Percentiles rank a stretch among this genome's conserved stretches.
Evolutionary conservation across 2,113 vertebrate genomes (phyloP).

Genomic region (Leucosticte australis): DNA sequence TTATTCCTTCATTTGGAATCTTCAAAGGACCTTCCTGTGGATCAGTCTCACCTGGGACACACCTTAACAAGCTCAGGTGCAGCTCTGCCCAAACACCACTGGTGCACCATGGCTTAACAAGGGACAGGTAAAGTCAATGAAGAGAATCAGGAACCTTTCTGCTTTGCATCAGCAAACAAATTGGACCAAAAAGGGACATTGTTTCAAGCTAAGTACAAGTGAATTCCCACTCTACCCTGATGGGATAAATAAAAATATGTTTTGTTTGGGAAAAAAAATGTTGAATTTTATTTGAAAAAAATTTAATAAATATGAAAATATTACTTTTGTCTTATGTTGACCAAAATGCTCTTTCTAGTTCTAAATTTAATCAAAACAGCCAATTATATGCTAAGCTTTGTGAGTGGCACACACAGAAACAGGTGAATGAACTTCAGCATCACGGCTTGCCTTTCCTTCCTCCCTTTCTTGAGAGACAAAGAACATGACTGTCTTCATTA

Average conservation of each 20-base stretch:
- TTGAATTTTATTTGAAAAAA: background rate
- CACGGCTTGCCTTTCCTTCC: background rate
- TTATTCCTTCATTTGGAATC: background rate
- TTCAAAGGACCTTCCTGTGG: background rate
- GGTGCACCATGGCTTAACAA: background rate
- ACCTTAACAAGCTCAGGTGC: background rate
- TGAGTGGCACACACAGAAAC: background rate
- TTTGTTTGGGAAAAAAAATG: background rate
- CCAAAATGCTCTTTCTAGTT: background rate
- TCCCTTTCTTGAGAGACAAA: conserved; percentile 14
- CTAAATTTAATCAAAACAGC: background rate
- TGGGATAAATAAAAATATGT: background rate
- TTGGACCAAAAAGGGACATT: background rate
- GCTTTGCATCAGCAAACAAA: background rate
- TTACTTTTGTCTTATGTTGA: background rate
- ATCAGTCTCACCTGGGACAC: background rate
- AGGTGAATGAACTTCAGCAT: conserved; percentile 15
- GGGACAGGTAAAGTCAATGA: background rate
- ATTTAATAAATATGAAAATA: background rate
- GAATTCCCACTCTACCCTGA: background rate
- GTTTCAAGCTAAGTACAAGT: background rate
- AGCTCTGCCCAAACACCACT: background rate
- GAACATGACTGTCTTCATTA: background rate
- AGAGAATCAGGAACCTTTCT: background rate
- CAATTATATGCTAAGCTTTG: background rate